Evolutionary conservation across 2,113 vertebrate genomes (phyloP).

Genomic region (Talpa occidentalis): DNA sequence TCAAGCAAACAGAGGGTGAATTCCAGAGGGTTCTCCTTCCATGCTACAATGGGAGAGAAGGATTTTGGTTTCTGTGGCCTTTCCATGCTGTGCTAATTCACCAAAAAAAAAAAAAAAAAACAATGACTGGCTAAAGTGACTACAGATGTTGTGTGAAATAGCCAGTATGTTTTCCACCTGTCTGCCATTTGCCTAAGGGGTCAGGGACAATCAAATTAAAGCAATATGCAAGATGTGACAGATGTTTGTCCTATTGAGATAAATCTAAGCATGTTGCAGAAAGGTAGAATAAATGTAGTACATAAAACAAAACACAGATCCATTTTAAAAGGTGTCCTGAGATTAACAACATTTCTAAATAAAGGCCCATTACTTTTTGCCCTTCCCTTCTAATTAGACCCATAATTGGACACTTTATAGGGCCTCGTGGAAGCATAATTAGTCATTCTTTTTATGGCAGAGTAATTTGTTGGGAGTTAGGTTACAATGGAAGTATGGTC

Average conservation of each 20-base stretch:
- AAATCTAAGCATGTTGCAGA: slow-evolving; percentile 70
- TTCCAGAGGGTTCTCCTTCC: slow-evolving; percentile 59
- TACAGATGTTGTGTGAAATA: slow-evolving; percentile 76
- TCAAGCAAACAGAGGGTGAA: slow-evolving; percentile 20
- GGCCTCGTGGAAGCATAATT: slow-evolving; percentile 73
- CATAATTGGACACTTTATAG: slow-evolving; percentile 71
- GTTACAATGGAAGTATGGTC: slow-evolving; percentile 63
- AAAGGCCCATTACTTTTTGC: slow-evolving; percentile 68
- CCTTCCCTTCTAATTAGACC: slow-evolving; percentile 76
- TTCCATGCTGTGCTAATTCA: slow-evolving; percentile 47
- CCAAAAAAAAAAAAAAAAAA: not conserved
- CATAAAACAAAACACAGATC: slow-evolving; percentile 77
- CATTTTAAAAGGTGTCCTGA: slow-evolving; percentile 40
- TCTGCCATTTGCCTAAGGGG: slow-evolving; percentile 57
- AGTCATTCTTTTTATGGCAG: slow-evolving; percentile 78
- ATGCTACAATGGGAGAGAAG: not conserved
- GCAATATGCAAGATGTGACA: slow-evolving; percentile 64
- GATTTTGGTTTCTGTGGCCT: slow-evolving; percentile 22
- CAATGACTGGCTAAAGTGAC: slow-evolving; percentile 74
- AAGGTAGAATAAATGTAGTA: slow-evolving; percentile 75
- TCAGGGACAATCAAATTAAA: slow-evolving; percentile 66
- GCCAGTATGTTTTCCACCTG: slow-evolving; percentile 67
- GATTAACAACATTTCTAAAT: slow-evolving; percentile 72
- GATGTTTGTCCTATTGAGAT: slow-evolving; percentile 66
- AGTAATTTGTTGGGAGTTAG: slow-evolving; percentile 74